These are phyloP conservation scores for Myocastor coypus DNA, from an alignment of 2,113 vertebrate species.

Conservation along the genomic window DNA sequence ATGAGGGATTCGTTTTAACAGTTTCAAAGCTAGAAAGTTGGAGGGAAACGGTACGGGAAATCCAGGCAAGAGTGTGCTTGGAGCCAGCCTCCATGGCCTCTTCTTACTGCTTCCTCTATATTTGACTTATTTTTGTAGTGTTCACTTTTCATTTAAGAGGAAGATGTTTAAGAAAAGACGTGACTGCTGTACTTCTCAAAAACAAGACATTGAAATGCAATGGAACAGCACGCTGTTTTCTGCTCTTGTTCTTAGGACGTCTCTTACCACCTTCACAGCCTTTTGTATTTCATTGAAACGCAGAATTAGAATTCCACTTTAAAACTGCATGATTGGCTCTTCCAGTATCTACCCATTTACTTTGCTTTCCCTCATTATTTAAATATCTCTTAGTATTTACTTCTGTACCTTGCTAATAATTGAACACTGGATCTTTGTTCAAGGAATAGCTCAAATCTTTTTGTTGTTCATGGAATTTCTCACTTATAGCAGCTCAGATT, in stretches of 20 bases:
- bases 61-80: background rate
- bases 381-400: background rate
- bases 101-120: background rate
- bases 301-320: slow-evolving; percentile 8
- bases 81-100: rapidly evolving
- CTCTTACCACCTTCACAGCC: background rate
- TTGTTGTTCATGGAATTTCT: background rate
- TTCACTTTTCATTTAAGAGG: background rate
- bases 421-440: background rate
- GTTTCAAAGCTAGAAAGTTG: background rate
- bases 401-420: background rate
- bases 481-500: background rate
- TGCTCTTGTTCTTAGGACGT: background rate
- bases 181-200: background rate
- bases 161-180: background rate
- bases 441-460: background rate
- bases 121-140: background rate
- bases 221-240: background rate
- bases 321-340: background rate
- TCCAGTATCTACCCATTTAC: background rate
- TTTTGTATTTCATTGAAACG: background rate
- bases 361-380: background rate
- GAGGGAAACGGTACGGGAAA: background rate
- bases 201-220: background rate
- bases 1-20: background rate